Evolutionary conservation across 1,140 invertebrate species (phyloP).

Genomic region (Drosophila setifemur): DNA sequence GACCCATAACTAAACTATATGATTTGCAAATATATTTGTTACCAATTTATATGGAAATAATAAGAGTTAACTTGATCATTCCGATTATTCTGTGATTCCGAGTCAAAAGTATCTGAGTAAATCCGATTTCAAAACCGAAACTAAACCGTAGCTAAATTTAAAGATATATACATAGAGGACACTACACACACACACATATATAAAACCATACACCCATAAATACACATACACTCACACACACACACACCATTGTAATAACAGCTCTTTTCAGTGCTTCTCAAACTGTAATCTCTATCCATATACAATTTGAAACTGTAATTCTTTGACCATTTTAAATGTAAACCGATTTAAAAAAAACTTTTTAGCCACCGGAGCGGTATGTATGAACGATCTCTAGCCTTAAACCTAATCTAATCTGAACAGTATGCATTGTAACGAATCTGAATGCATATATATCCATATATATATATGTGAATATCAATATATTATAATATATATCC

Average conservation of each 20-base stretch:
- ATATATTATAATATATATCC: constrained; percentile 15
- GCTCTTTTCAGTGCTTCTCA: constrained; percentile 78
- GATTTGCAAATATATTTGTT: too few relatives aligned
- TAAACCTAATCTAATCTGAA: constrained; percentile 47
- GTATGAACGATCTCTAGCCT: constrained; percentile 66
- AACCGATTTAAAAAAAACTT: constrained; percentile 76
- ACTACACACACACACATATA: constrained; percentile 2
- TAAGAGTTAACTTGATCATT: too few relatives aligned
- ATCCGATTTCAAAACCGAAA: background rate
- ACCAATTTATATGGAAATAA: too few relatives aligned
- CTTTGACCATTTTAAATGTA: constrained; percentile 52
- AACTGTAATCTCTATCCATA: constrained; percentile 62
- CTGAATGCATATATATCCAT: constrained; percentile 45
- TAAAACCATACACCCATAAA: background rate
- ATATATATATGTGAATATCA: constrained; percentile 13
- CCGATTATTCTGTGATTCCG: too few relatives aligned
- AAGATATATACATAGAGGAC: too few relatives aligned
- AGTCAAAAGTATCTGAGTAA: too few relatives aligned
- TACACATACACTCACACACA: background rate
- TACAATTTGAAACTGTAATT: constrained; percentile 60
- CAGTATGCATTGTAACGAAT: constrained; percentile 27
- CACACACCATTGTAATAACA: constrained; percentile 71
- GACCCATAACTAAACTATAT: too few relatives aligned
- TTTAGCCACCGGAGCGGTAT: constrained; percentile 79
- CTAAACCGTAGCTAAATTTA: too few relatives aligned